Conservation (phyloP, 2,113 vertebrate genomes). For the Grammomys dolichurus region DNA sequence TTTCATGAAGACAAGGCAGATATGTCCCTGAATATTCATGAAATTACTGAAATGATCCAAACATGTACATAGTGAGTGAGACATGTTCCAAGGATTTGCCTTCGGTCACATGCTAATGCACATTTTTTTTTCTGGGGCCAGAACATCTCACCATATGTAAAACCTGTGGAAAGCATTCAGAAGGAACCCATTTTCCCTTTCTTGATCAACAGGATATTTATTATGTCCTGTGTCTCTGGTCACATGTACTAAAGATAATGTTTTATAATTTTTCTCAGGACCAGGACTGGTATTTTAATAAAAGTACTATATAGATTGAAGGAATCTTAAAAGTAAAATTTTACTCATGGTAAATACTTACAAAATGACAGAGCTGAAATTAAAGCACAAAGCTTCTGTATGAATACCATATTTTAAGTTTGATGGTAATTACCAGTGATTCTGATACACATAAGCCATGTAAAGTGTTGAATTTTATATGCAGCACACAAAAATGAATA, state of each 20-base stretch:
- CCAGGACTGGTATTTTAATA: background rate
- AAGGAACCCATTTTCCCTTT: conserved; percentile 44
- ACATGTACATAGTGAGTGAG: background rate
- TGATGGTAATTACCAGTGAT: background rate
- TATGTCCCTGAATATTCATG: background rate
- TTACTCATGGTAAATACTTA: background rate
- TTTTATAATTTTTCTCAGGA: conserved; percentile 18
- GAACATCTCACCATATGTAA: background rate
- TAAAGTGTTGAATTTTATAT: background rate
- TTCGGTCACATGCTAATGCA: background rate
- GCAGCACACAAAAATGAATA: background rate
- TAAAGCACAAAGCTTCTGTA: background rate
- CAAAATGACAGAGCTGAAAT: no score
- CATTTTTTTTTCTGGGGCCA: background rate
- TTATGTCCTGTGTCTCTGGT: background rate
- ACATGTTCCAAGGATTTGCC: background rate
- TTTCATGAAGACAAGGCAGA: background rate
- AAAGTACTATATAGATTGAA: background rate
- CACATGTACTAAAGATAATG: background rate
- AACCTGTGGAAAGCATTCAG: accelerated
- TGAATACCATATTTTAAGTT: background rate
- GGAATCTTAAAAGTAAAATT: background rate
- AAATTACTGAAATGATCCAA: accelerated
- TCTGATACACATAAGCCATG: background rate
- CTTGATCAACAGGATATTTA: background rate